Conservation (phyloP, 2,113 vertebrate genomes). For the Xenopus borealis region DNA sequence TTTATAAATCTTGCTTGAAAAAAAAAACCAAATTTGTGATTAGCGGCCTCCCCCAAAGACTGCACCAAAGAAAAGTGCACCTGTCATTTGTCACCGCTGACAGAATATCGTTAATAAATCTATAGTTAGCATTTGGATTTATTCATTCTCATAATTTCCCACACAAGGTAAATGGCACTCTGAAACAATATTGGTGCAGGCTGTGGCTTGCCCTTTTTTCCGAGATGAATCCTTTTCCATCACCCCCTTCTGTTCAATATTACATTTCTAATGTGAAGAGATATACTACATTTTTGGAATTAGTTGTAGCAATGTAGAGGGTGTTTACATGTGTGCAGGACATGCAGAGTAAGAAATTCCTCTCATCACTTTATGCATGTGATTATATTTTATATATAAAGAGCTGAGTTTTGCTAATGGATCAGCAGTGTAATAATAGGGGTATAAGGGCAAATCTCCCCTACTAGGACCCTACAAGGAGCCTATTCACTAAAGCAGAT, state of each 20-base stretch:
- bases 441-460: no score
- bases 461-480: no score
- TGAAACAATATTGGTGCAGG: slow-evolving; percentile 46
- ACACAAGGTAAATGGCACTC: slow-evolving; percentile 43
- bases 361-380: no score
- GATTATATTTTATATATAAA: no score
- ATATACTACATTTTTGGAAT: slow-evolving; percentile 5
- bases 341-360: no score
- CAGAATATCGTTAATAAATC: slow-evolving; percentile 46
- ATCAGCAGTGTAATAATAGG: no score
- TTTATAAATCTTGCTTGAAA: slow-evolving; percentile 35
- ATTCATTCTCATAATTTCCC: slow-evolving; percentile 45
- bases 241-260: slow-evolving; percentile 34
- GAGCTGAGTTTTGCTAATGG: no score
- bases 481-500: no score
- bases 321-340: no score
- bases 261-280: slow-evolving; percentile 27
- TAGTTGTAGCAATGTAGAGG: no score
- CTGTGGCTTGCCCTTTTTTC: slow-evolving; percentile 45
- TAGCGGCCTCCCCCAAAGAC: slow-evolving; percentile 6
- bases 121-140: slow-evolving; percentile 47
- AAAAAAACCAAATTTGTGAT: slow-evolving; percentile 12
- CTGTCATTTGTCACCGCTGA: slow-evolving; percentile 38
- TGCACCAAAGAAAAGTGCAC: slow-evolving; percentile 8
- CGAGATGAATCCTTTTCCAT: slow-evolving; percentile 22